Evolutionary conservation across 2,113 vertebrate species (phyloP), one percentile per base, ranked within the genome.

Genomic region (Misgurnus mizolepis): DNA sequence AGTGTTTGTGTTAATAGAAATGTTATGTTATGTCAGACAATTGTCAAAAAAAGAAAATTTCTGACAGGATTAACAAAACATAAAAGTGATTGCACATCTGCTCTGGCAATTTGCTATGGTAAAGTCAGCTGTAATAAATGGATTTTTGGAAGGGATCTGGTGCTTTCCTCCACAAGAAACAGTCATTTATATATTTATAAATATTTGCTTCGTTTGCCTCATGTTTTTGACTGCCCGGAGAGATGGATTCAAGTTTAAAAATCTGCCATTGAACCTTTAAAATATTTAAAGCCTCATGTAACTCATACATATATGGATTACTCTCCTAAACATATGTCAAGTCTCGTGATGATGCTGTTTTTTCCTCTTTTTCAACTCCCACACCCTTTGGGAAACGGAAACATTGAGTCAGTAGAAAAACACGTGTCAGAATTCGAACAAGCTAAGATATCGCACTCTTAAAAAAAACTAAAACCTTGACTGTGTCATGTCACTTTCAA

Each of bases 341-440:
- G 14, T 62, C 62, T 75, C 18, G 53, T 72, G 50, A 47, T 17
- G 9, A 47, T 17, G 7, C 58, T 34, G 2, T 62, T 34, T 34
- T 34, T 34, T 34, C 27, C 3, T 34, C 27, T 73, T 60, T 34
- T 61, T 9, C 49, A 40, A 22, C 27, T 71, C 68, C 40, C 27
- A 55, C 68, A 55, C 34, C 22, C 8, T 76, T 62, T 49, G 4
- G n/a, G 12, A 75, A 47, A 75, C 61, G 71, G 71, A 74, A 61
- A 74, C 40, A 45, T 61, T 74, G 71, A 75, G 43, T 62, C 18
- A 49, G 4, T 41, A 47, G 6, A 39, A n/a, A 74, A 60, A n/a
- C 53, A 45, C 15, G n/a, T 43, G 17, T 2, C 60, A 14, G 1
- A 22, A n/a, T 6, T 64, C 60, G 49, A 76, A 76, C 73, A 76